Base-by-base conservation (phyloP, 2,888 invertebrate species). In the Pristionchus entomophagus region DNA sequence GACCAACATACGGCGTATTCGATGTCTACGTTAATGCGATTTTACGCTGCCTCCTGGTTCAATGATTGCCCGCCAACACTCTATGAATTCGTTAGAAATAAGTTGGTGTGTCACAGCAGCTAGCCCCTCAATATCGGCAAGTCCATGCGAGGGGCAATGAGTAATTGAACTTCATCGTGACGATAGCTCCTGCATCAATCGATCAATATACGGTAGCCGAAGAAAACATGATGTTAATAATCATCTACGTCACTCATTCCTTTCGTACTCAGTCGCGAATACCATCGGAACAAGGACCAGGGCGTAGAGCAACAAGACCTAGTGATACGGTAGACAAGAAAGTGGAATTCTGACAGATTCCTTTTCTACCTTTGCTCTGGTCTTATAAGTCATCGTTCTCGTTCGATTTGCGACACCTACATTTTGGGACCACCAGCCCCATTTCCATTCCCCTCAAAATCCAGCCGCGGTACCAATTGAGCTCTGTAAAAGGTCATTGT, bases 141-240 rank as follows among this genome's bases (percentile, higher is more conserved):
- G 77, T 77, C 77, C 77, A 77, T 19, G 77, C 8, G 2, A 77
- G n/a, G 26, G 77, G 77, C n/a, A 22, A 38, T 26, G 77, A 77
- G 49, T 29, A 77, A 29, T n/a, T 38, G 77, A 77, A 77, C 14
- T 14, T 14, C 45, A 77, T 49, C 45, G 65, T 38, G 22, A 38
- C 38, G 65, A 69, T 69, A 38, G 65, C 35, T 69, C 65, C 65
- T 69, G 65, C 14, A 69, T 6, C 35, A 38, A 69, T 4, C 2
- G 22, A 17, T 6, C 8, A 19, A 38, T 14, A 29, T 69, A 69
- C 65, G 32, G 65, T 38, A 69, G 35, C n/a, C n/a, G n/a, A n/a
- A n/a, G n/a, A n/a, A n/a, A n/a, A n/a, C n/a, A n/a, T n/a, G n/a
- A n/a, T n/a, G n/a, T n/a, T n/a, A n/a, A n/a, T n/a, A n/a, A 59